phyloP scores from a whole-genome alignment of 2,113 vertebrate species.

The Menura novaehollandiae region DNA sequence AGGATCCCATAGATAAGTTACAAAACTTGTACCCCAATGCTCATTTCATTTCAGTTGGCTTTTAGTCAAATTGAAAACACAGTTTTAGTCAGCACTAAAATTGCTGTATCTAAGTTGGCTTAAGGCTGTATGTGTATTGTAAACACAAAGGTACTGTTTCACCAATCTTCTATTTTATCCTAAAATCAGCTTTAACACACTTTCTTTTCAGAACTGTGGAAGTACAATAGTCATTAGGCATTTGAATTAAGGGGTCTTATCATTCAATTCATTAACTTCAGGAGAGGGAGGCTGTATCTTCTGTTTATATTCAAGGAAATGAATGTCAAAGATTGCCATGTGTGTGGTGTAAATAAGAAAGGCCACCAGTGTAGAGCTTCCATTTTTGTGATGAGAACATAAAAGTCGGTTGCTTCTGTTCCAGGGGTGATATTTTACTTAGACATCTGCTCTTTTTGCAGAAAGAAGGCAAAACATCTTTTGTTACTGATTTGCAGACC shows the following conservation, averaged over 20 bases:
- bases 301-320: constrained; percentile 76
- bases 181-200: constrained; percentile 38
- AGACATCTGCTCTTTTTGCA: constrained; percentile 63
- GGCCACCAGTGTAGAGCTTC: constrained; percentile 73
- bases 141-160: background rate
- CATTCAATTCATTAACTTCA: constrained; percentile 69
- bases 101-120: background rate
- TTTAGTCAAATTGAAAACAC: background rate
- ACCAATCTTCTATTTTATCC: background rate
- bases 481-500: constrained; percentile 58
- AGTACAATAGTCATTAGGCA: constrained; percentile 44
- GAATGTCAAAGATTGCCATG: constrained; percentile 67
- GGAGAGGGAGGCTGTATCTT: constrained; percentile 61
- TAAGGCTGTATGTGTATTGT: background rate
- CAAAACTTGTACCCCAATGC: background rate
- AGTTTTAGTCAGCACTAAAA: background rate
- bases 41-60: background rate
- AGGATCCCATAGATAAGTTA: background rate
- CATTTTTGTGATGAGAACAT: constrained; percentile 70
- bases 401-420: constrained; percentile 69
- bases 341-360: constrained; percentile 74
- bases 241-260: constrained; percentile 62
- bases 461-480: constrained; percentile 60
- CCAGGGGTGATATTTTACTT: constrained; percentile 66
- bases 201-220: constrained; percentile 11